phyloP scores from a whole-genome alignment of 2,888 invertebrate species.

The Drosophila prostipennis region DNA sequence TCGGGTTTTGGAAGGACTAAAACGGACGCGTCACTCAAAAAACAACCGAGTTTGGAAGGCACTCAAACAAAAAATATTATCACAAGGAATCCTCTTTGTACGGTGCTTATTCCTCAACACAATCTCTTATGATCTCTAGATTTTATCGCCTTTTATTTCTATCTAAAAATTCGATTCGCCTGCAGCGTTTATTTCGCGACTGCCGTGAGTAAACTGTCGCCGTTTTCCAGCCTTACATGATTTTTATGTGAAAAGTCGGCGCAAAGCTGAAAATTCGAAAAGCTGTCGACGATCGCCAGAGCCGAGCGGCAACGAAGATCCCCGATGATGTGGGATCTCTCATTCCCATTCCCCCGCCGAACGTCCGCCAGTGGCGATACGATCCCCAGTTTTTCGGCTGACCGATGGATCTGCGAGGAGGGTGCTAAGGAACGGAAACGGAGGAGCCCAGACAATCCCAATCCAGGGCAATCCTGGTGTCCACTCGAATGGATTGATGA shows the following conservation, averaged over 20 bases:
- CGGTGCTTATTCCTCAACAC: background rate
- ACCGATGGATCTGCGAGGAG: too few species aligned
- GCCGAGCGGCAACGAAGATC: constrained; percentile 17
- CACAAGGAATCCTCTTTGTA: background rate
- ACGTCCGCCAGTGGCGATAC: background rate
- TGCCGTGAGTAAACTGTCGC: constrained; percentile 82
- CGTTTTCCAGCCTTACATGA: constrained; percentile 82
- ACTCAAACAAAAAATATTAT: constrained; percentile 34
- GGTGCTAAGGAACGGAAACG: background rate
- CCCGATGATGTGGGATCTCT: constrained; percentile 10
- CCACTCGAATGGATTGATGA: constrained; percentile 27
- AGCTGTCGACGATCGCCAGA: constrained; percentile 33
- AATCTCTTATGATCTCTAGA: background rate
- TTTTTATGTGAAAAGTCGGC: constrained; percentile 81
- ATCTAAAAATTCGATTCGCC: constrained; percentile 33
- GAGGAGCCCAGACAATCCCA: constrained; percentile 9
- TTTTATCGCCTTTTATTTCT: background rate
- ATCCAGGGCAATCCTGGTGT: constrained; percentile 15
- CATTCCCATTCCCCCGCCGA: background rate
- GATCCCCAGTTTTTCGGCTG: background rate
- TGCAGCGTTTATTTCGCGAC: constrained; percentile 65
- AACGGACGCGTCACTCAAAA: background rate
- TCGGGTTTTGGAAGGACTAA: too few species aligned
- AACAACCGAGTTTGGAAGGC: background rate
- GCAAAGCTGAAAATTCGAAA: constrained; percentile 56